phyloP scores from a whole-genome alignment of 2,113 vertebrate species.

The Raja brachyura region DNA sequence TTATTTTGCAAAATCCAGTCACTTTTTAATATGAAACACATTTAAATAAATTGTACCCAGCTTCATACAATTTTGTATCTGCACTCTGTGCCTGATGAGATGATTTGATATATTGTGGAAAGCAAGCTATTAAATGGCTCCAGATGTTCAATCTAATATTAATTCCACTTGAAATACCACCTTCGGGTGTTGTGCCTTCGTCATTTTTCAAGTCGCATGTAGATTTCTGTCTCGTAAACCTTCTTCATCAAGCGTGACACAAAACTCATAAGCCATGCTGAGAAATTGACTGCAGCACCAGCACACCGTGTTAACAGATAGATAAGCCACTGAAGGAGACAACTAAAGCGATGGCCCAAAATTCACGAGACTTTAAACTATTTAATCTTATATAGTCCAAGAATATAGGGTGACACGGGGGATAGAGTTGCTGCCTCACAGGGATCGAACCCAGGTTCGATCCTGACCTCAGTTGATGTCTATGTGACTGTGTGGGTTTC shows the following conservation, averaged over 20 bases:
- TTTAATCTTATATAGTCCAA: neutral
- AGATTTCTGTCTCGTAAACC: neutral
- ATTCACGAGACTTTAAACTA: neutral
- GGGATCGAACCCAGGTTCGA: too few relatives aligned
- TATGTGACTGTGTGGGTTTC: too few relatives aligned
- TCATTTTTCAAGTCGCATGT: neutral
- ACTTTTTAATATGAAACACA: neutral
- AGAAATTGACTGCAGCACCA: neutral
- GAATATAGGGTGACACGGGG: too few relatives aligned
- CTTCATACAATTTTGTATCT: too few relatives aligned
- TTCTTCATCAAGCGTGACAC: neutral
- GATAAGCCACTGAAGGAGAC: slow-evolving; percentile 19
- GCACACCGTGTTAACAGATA: neutral
- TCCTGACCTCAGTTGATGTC: too few relatives aligned
- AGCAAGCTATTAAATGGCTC: neutral
- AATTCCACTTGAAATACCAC: slow-evolving; percentile 15
- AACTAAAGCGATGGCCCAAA: neutral
- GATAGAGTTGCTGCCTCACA: too few relatives aligned
- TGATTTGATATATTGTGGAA: neutral
- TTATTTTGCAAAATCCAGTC: neutral
- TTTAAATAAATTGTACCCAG: neutral
- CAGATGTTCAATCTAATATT: neutral
- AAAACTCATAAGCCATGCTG: neutral
- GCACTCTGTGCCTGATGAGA: neutral
- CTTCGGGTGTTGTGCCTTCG: neutral